Evolutionary conservation across 2,888 invertebrate genomes (phyloP).

Genomic region (Caenorhabditis doughertyi): DNA sequence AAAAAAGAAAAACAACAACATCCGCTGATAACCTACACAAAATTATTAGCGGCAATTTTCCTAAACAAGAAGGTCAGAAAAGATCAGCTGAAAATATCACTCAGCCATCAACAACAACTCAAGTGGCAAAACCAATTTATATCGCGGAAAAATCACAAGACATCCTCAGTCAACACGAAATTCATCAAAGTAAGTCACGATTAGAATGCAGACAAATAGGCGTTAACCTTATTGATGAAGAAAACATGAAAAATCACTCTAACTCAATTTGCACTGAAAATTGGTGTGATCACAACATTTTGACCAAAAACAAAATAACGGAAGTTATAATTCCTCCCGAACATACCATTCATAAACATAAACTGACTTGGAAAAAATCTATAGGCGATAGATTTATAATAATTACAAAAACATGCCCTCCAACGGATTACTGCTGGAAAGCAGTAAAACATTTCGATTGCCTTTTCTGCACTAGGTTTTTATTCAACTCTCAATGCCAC

Average conservation of each 20-base stretch:
- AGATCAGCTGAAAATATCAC: neutral
- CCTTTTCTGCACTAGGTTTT: neutral
- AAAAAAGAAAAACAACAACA: neutral
- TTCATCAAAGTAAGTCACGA: constrained; percentile 1
- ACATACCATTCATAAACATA: neutral
- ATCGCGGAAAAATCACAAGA: no score
- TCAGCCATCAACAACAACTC: no score
- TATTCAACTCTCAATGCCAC: constrained; percentile 16
- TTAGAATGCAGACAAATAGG: neutral
- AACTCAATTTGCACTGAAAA: neutral
- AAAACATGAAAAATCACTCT: neutral
- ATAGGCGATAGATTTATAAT: neutral
- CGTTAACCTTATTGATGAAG: neutral
- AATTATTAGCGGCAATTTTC: neutral
- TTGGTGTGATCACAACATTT: neutral
- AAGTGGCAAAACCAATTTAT: no score
- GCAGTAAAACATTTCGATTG: neutral
- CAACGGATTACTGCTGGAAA: constrained; percentile 3
- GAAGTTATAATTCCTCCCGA: neutral
- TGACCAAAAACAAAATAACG: neutral
- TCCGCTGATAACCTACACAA: neutral
- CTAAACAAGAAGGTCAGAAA: neutral
- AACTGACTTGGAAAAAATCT: neutral
- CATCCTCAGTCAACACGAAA: no score
- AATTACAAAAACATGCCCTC: neutral